Conservation (phyloP, 2,113 vertebrate genomes). For the Dipodomys spectabilis region DNA sequence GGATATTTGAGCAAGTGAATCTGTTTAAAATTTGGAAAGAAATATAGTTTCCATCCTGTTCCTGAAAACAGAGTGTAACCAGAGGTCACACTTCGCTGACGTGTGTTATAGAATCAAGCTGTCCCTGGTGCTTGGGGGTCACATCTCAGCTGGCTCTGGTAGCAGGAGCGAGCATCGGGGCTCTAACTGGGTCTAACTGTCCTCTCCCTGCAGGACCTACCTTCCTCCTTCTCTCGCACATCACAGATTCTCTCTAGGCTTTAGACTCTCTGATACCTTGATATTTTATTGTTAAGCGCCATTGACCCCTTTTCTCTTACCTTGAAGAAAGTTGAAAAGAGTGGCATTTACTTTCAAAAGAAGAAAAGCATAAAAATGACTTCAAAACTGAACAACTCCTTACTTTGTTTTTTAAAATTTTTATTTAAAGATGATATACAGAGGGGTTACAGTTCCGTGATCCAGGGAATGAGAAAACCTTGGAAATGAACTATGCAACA, state of each 20-base stretch:
- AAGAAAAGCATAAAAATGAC: background rate
- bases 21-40: background rate
- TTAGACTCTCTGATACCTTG: background rate
- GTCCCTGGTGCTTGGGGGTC: background rate
- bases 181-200: background rate
- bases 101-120: rapidly evolving
- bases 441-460: too few species aligned
- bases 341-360: background rate
- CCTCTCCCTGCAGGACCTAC: background rate
- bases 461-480: too few species aligned
- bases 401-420: background rate
- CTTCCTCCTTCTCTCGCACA: too few species aligned
- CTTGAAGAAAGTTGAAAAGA: background rate
- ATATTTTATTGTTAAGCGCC: background rate
- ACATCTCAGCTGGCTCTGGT: background rate
- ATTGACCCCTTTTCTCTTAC: background rate
- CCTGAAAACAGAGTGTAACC: background rate
- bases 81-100: background rate
- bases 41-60: background rate
- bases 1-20: background rate
- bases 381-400: background rate
- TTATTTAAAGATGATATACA: too few species aligned
- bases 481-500: too few species aligned
- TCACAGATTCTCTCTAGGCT: background rate
- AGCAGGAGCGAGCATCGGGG: background rate